Evolutionary conservation across 2,888 invertebrate species (phyloP), one percentile per base, ranked within the genome.

Genomic region (Zhuqinia jingwanae): DNA sequence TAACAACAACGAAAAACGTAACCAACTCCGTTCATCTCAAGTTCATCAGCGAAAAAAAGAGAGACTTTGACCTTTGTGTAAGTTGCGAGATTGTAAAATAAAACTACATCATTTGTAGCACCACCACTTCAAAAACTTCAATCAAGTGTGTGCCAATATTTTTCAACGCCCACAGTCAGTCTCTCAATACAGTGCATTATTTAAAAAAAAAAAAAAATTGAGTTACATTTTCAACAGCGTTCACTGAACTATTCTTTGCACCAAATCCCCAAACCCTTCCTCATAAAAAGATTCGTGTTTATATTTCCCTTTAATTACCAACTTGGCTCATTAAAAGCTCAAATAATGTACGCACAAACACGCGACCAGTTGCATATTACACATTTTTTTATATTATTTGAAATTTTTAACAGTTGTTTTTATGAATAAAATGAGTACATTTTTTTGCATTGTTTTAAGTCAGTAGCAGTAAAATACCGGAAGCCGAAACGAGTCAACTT

Each of bases 401-500:
- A 36, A 36, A 36, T 36, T 36, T 65, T 65, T 36, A 36, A 36
- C 8, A 5, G 17, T 25, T 0, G 36, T 65, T 65, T 65, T 65
- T 42, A 17, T 13, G 45, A 70, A 50, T 50, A 2, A 13, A 25
- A 45, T 70, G 15, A 11, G 13, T 0, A 27, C 20, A 42, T 17
- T 70, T 0, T 25, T 25, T 47, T 47, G 25, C 25, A 1, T 11
- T 47, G 47, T 20, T 25, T 20, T 47, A 1, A 5, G 27, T 47
- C 70, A 13, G 70, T 70, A 70, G 70, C 70, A 45, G 70, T 70
- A 60, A 36, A 85, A 85, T 65, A 85, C 86, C 86, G 81, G 86
- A 86, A 86, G 86, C 86, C 76, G 58, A 42, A 45, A 77, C 58
- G 60, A 86, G 86, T 81, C 86, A 86, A 77, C 68, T 86, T 77